Conservation (phyloP, 2,888 invertebrate species). For the Eupithecia tripunctaria region DNA sequence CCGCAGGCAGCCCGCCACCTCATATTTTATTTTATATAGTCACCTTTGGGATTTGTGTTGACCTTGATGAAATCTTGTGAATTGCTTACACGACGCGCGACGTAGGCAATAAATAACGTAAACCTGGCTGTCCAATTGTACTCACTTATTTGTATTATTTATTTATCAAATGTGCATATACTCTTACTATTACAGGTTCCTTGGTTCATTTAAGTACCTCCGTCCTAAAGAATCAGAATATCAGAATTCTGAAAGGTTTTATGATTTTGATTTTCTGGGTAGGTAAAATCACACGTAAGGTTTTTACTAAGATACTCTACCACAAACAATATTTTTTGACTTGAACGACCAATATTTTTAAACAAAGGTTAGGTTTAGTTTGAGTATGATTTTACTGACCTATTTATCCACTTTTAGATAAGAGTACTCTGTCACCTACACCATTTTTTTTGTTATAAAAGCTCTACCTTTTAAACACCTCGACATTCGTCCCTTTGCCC, state of each 20-base stretch:
- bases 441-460: neutral
- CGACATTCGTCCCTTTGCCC: neutral
- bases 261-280: neutral
- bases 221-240: neutral
- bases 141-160: neutral
- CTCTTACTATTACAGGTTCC: no score
- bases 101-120: neutral
- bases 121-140: neutral
- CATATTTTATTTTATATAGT: slow-evolving; percentile 30
- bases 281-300: neutral
- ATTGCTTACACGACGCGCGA: neutral
- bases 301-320: neutral
- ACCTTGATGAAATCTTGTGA: slow-evolving; percentile 26
- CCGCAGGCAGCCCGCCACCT: slow-evolving; percentile 22
- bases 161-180: no score
- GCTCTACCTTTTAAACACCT: neutral
- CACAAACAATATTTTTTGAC: neutral
- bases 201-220: no score
- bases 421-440: neutral
- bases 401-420: no score
- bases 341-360: no score
- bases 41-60: slow-evolving; percentile 20
- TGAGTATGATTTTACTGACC: no score
- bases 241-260: neutral
- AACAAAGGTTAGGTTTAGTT: no score